Base-by-base conservation (phyloP, 2,888 invertebrate species). In the Rhagophthalmus giganteus region DNA sequence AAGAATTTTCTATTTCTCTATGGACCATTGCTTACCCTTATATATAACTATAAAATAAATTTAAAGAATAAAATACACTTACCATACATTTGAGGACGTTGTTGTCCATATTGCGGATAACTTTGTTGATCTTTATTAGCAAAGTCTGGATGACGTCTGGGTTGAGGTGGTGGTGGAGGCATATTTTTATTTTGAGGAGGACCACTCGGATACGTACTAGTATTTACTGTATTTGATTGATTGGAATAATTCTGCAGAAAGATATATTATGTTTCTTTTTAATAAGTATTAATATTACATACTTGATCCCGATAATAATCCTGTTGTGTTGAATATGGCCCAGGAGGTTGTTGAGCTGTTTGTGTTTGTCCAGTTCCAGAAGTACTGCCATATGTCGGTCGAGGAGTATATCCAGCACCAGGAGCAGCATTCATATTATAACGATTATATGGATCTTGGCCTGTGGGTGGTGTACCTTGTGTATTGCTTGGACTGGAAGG, bases 101-200 rank as follows among this genome's bases (percentile, higher is more conserved):
- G 81, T 64, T 83, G 82, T 64, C 79, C 81, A 72, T 84, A 86
- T 53, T 82, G 81, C 52, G 83, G 79, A 74, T 83, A 83, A 57
- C 81, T 81, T 69, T 81, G 82, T 67, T 78, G 81, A 69, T 89
- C 88, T 78, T 88, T 88, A 10, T 46, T 52, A 64, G 85, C 84
- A 78, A 89, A 90, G 77, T 89, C 89, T 42, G 89, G 90, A 79
- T 89, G 90, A 66, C 90, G 79, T 62, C 89, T 80, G 31, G 86
- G 87, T 64, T 87, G 86, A 37, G 85, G 83, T 58, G 82, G 80
- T 66, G 86, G 81, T 34, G 83, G 81, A 28, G 83, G 83, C 78
- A 82, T 79, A 60, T 77, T 78, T 66, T 81, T 82, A 64, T 78
- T 80, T 15, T 76, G 66, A 34, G 76, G 70, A 31, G 73, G 73